phyloP scores from a whole-genome alignment of 2,888 invertebrate genomes.

The Pyralis farinalis region DNA sequence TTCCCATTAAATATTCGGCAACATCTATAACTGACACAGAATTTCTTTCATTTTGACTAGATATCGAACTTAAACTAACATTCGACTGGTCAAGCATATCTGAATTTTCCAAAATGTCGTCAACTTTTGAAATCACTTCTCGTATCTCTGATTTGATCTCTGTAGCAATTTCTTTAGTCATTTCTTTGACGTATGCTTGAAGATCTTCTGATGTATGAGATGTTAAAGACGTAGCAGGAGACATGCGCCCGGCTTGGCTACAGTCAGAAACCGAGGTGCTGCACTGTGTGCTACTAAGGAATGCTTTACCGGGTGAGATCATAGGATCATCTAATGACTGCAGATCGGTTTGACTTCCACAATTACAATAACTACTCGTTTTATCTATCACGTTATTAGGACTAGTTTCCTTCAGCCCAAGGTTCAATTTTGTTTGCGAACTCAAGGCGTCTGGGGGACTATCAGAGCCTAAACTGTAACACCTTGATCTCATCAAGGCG shows the following conservation, averaged over 20 bases:
- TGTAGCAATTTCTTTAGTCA: conserved; percentile 88
- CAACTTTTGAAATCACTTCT: conserved; percentile 89
- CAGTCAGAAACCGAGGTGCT: conserved; percentile 79
- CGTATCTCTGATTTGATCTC: conserved; percentile 91
- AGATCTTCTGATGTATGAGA: conserved; percentile 83
- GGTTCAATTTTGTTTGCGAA: conserved; percentile 82
- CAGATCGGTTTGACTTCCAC: conserved; percentile 87
- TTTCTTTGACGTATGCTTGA: conserved; percentile 88
- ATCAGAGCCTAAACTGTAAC: conserved; percentile 84
- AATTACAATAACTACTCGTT: conserved; percentile 82
- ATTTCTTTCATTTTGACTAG: conserved; percentile 83
- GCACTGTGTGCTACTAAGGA: conserved; percentile 67
- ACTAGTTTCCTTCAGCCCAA: conserved; percentile 81
- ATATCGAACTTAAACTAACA: conserved; percentile 71
- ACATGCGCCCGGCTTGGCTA: conserved; percentile 76
- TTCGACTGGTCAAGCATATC: conserved; percentile 80
- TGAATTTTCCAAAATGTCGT: conserved; percentile 87
- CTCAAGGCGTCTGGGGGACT: conserved; percentile 79
- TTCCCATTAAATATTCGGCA: conserved; percentile 88
- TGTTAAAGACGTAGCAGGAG: conserved; percentile 77
- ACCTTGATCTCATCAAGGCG: conserved; percentile 70
- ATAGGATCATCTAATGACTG: conserved; percentile 83
- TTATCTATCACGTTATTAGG: conserved; percentile 57
- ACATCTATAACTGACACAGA: conserved; percentile 88
- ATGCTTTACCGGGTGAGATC: conserved; percentile 67